Base-by-base conservation (phyloP, 2,888 invertebrate species). In the Spicauda simplicius region DNA sequence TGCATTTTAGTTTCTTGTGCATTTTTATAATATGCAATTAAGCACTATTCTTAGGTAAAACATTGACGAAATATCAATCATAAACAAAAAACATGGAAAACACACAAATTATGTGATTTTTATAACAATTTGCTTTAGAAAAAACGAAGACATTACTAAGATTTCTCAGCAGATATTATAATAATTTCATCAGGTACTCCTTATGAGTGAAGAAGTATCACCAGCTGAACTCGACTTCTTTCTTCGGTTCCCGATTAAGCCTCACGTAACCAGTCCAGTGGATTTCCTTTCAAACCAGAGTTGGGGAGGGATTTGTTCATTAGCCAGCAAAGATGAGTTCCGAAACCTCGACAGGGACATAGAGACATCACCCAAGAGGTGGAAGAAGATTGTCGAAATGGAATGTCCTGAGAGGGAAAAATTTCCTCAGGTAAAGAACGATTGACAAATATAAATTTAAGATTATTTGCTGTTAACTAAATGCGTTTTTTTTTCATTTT, bases 341-440 rank as follows among this genome's bases (percentile, higher is more conserved):
- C 94, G 97, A 72, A 98, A 99, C 86, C 93, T 99, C 69, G 99
- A 99, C 84, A 95, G 98, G 71, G 99, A 99, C 84, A 98, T 99
- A 76, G 99, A 99, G 89, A 98, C 97, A 4, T 98, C 98, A 0
- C 96, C 97, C n/a, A 99, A 99, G 83, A 95, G 98, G 67, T 99
- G 99, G 99, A 98, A 98, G 87, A 99, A 99, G 88, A 95, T 99
- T 78, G 97, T 99, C 0, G 99, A 99, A 89, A 96, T 97, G 77
- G 99, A 99, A 82, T 96, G 97, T 79, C 98, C 99, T 0, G 99
- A 99, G 87, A 96, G 97, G 74, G 99, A 99, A 83, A 99, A 98
- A 85, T 97, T 99, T 86, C 99, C 99, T 0, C 98, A 98, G 86
- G 93, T 92, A 75, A 69, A 69, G 64, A 2, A 41, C 41, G 1